Evolutionary conservation across 1,140 invertebrate species (phyloP).

Genomic region (Chlorops oryzae): DNA sequence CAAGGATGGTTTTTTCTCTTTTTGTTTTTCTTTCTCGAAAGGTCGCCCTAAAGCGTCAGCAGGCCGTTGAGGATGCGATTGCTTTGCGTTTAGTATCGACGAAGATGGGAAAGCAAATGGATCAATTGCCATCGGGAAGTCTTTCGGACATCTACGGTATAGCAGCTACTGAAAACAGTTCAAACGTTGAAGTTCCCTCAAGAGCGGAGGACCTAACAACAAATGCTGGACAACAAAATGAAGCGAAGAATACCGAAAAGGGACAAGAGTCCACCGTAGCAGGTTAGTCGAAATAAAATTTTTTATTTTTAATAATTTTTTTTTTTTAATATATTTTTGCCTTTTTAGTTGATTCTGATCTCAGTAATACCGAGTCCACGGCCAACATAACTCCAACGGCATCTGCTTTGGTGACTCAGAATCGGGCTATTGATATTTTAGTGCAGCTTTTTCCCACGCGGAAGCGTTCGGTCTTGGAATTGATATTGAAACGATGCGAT

Average conservation of each 20-base stretch:
- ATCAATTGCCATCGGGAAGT: conserved; percentile 80
- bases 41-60: conserved; percentile 95
- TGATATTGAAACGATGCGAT: conserved; percentile 79
- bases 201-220: neutral
- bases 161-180: conserved; percentile 50
- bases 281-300: too few relatives aligned
- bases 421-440: conserved; percentile 77
- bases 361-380: neutral
- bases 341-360: too few relatives aligned
- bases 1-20: too few relatives aligned
- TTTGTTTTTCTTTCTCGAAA: conserved; percentile 41
- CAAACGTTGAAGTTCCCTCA: too few relatives aligned
- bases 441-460: conserved; percentile 78
- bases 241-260: neutral
- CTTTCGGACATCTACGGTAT: conserved; percentile 81
- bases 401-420: conserved; percentile 49
- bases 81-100: conserved; percentile 85
- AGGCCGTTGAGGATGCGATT: conserved; percentile 95
- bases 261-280: neutral
- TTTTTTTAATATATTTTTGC: too few relatives aligned
- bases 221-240: neutral
- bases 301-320: too few relatives aligned
- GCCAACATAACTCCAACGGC: neutral
- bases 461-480: conserved; percentile 78
- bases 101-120: conserved; percentile 74